Evolutionary conservation across 2,888 invertebrate species (phyloP).

Genomic region (Oscheius sp.): DNA sequence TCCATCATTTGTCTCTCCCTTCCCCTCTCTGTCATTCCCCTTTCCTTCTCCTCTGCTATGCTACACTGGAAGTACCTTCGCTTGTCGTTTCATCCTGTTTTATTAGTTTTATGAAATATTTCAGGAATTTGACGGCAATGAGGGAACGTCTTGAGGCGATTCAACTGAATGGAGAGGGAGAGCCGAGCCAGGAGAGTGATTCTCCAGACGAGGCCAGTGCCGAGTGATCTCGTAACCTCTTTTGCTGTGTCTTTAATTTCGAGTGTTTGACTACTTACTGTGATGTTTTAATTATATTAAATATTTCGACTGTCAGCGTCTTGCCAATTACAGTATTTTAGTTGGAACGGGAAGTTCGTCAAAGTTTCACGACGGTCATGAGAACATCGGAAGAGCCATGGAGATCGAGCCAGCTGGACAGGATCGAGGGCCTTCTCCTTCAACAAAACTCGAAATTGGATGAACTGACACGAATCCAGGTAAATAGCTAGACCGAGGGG

Average conservation of each 20-base stretch:
- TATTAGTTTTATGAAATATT: slow-evolving; percentile 28
- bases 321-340: neutral
- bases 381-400: neutral
- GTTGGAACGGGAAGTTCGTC: slow-evolving; percentile 20
- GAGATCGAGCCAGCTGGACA: neutral
- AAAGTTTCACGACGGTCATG: slow-evolving; percentile 6
- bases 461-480: neutral
- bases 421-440: slow-evolving; percentile 25
- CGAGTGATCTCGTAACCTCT: slow-evolving; percentile 17
- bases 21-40: neutral
- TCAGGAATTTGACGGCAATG: slow-evolving; percentile 58
- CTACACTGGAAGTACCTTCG: slow-evolving; percentile 10
- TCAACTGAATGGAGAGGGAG: slow-evolving; percentile 42
- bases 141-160: slow-evolving; percentile 58
- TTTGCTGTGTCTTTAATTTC: too few species aligned
- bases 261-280: slow-evolving; percentile 6
- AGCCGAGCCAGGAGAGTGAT: slow-evolving; percentile 32
- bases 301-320: neutral
- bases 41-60: neutral
- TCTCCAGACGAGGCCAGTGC: slow-evolving; percentile 24
- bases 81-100: neutral
- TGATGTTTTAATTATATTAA: slow-evolving; percentile 17
- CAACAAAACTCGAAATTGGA: neutral
- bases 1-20: neutral
- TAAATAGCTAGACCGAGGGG: neutral